A percentile compares a stretch with the other conserved stretches of the same genome.
Conservation (phyloP, 37 sponge, comb jelly and placozoan species). For the Agelas oroides region DNA sequence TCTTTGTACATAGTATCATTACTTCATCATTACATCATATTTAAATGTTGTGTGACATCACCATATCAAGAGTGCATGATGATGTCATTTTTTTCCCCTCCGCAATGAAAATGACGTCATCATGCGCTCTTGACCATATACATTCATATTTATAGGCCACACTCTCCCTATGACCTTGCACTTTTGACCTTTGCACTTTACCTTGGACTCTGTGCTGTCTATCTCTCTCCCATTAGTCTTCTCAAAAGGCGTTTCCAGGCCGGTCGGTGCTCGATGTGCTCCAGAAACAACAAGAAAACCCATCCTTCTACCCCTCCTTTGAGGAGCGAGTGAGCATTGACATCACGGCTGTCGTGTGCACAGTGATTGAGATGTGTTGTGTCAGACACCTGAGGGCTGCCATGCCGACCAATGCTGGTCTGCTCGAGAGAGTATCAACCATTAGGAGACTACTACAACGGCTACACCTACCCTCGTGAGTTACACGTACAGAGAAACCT, state of each 20-base stretch:
- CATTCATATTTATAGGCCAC: too few species aligned
- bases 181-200: too few species aligned
- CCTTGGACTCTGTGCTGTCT: too few species aligned
- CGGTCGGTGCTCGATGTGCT: neutral
- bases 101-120: too few species aligned
- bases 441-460: slow-evolving; percentile 44
- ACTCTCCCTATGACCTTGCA: too few species aligned
- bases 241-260: too few species aligned
- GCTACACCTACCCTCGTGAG: slow-evolving; percentile 59
- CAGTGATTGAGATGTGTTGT: slow-evolving; percentile 64
- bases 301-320: slow-evolving; percentile 44
- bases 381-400: slow-evolving; percentile 63
- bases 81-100: too few species aligned
- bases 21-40: neutral
- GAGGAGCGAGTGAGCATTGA: slow-evolving; percentile 67
- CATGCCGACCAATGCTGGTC: slow-evolving; percentile 31
- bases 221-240: slow-evolving; percentile 1
- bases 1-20: neutral
- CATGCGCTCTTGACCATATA: too few species aligned
- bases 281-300: slow-evolving; percentile 20
- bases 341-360: slow-evolving; percentile 41
- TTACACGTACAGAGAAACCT: neutral
- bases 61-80: too few species aligned
- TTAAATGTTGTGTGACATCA: too few species aligned
- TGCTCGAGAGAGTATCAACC: slow-evolving; percentile 39